Base-by-base conservation (phyloP, 2,888 invertebrate genomes). In the Himalopsyche kuldschensis region DNA sequence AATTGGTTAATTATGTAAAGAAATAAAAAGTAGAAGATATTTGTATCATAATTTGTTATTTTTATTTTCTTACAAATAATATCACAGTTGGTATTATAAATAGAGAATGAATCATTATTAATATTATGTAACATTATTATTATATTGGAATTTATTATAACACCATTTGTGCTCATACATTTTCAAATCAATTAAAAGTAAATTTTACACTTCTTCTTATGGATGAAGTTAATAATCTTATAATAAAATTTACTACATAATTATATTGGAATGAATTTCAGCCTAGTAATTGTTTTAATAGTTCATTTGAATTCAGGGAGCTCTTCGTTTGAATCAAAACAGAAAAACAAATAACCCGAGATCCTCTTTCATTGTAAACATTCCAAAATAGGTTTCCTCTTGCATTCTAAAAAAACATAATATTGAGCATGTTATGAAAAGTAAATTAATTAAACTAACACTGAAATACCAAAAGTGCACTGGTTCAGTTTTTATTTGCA, bases 261-360 rank as follows among this genome's bases (percentile, higher is more conserved):
- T 41, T 41, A 41, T 15, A 15, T 15, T 15, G 41, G 11, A 41
- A 41, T 4, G 15, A 41, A 41, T 41, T 5, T 41, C 3, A 15
- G 2, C 11, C 15, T 41, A 15, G 4, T 41, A 15, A 41, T 5
- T 41, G 15, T 3, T 41, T 41, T 41, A 41, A 15, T 41, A 41
- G 4, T 41, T 41, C 41, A 3, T 11, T 41, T 41, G 15, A 15
- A 41, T 41, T 41, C 41, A 41, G 41, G 15, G 15, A 41, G 76
- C 63, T 82, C 75, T 77, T 48, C 10, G 86, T 84, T 75, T 86
- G 84, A n/a, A 86, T 83, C 11, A 82, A 75, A 17, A 86, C 84
- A 4, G 48, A 27, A 80, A 84, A 86, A 31, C 84, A 84, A 11
- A 84, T 35, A 5, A 84, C 63, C 20, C 41, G 69, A 15, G 46